Percentiles rank a stretch among this genome's conserved stretches.
These are phyloP conservation scores for Manis crassicaudata DNA, from an alignment of 2,797 vertebrate species.

Conservation along the genomic window DNA sequence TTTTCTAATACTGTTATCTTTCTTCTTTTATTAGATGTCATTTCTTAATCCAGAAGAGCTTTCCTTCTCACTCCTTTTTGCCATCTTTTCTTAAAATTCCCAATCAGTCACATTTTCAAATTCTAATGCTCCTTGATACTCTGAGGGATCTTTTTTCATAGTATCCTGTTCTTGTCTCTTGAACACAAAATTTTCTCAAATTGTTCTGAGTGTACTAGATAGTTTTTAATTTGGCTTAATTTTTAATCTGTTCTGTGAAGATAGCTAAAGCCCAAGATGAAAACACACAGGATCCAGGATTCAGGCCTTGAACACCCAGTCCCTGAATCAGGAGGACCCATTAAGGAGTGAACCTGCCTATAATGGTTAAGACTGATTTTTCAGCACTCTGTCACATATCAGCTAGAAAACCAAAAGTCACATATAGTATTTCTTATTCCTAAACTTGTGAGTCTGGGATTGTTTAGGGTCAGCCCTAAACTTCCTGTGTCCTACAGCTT, in stretches of 20 bases:
- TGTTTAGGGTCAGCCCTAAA: neutral
- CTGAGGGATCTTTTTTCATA: neutral
- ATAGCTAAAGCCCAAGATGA: neutral
- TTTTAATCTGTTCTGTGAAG: neutral
- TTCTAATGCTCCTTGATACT: neutral
- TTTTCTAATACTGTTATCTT: neutral
- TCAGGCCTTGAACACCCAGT: neutral
- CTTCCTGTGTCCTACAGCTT: neutral
- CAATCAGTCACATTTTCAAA: neutral
- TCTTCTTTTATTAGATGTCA: neutral
- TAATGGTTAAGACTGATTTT: neutral
- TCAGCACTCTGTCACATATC: neutral
- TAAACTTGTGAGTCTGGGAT: neutral
- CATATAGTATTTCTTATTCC: no score
- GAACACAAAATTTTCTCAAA: neutral
- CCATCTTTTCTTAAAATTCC: neutral
- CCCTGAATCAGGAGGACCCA: no score
- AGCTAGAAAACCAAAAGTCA: neutral
- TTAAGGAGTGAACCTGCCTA: neutral
- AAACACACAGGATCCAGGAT: neutral
- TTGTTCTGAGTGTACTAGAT: neutral
- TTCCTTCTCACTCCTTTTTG: neutral
- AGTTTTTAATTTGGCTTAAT: neutral
- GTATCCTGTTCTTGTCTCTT: neutral
- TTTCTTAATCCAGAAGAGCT: neutral